Percentiles rank a stretch among this genome's conserved stretches.
These are phyloP conservation scores for Orthonychiurus folsomi DNA, from an alignment of 2,888 invertebrate genomes.

Conservation along the genomic window DNA sequence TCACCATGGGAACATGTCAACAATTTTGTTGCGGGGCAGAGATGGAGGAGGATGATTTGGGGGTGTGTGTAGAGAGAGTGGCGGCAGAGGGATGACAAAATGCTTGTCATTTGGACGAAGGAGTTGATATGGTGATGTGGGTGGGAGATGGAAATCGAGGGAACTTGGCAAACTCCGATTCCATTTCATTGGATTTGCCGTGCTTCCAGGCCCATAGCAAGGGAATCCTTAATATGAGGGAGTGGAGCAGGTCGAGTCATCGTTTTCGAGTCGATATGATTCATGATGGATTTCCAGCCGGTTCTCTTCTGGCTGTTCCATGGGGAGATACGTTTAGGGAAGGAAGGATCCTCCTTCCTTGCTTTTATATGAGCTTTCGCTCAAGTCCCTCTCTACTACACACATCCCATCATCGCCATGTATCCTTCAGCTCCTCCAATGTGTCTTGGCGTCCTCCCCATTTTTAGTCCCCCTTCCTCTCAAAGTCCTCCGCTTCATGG, in stretches of 20 bases:
- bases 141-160: slow-evolving; percentile 4
- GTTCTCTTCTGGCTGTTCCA: neutral
- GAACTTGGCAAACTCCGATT: slow-evolving; percentile 1
- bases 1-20: too few relatives aligned
- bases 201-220: too few relatives aligned
- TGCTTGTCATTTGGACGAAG: slow-evolving; percentile 25
- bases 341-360: neutral
- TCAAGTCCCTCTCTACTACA: too few relatives aligned
- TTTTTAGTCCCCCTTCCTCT: neutral
- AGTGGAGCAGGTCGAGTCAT: slow-evolving; percentile 20
- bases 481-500: slow-evolving; percentile 18
- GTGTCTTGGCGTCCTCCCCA: slow-evolving; percentile 23
- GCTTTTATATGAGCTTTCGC: neutral
- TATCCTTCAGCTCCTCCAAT: neutral
- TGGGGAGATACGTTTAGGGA: neutral
- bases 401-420: too few relatives aligned
- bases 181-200: neutral
- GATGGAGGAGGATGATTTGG: neutral
- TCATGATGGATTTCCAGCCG: slow-evolving; percentile 31
- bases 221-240: too few relatives aligned
- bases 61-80: neutral
- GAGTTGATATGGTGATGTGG: slow-evolving; percentile 15
- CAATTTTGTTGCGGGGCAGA: too few relatives aligned
- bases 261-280: slow-evolving; percentile 34
- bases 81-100: slow-evolving; percentile 16